Base-by-base conservation (phyloP, 1,140 invertebrate genomes). In the Bicyclus anynana region DNA sequence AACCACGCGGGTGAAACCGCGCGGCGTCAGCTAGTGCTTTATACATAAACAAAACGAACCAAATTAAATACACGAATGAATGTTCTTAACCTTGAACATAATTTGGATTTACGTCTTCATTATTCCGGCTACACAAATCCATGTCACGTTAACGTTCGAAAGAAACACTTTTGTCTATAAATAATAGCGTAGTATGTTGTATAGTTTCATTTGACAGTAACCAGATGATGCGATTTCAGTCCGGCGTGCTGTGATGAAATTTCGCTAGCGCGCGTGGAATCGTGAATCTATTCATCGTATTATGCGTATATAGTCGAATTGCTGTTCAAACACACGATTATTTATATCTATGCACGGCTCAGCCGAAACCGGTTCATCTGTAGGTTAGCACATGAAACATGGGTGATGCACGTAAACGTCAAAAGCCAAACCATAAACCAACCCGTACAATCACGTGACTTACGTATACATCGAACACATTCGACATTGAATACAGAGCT, bases 391-490 rank as follows among this genome's bases (percentile, higher is more conserved):
- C 12, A 44, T 35, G 38, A 23, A 77, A 74, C 67, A 56, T 73
- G 44, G 65, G 58, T 59, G 62, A 71, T 62, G 59, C 69, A 74
- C 75, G 77, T 74, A 79, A 80, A 82, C 76, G 75, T 77, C 78
- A 80, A 85, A 80, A 85, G 78, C 70, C 48, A 53, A 52, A 62
- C 65, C 66, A 67, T 68, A 59, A 67, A 70, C 70, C 64, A 68
- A 59, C 68, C 71, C 70, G 65, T 16, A 38, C 37, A 58, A 53
- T 60, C 75, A 75, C 73, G 72, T 78, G 77, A 85, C 84, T 84
- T 80, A 87, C 80, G 72, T 77, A 74, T 77, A 81, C 66, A 73
- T 68, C 60, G 73, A 52, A 57, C 33, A 23, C 23, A 23, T 23
- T 23, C 20, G 55, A 59, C 75, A 87, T 74, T 58, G 75, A 63